Conservation (phyloP, 2,113 vertebrate species). For the Smithornis capensis region DNA sequence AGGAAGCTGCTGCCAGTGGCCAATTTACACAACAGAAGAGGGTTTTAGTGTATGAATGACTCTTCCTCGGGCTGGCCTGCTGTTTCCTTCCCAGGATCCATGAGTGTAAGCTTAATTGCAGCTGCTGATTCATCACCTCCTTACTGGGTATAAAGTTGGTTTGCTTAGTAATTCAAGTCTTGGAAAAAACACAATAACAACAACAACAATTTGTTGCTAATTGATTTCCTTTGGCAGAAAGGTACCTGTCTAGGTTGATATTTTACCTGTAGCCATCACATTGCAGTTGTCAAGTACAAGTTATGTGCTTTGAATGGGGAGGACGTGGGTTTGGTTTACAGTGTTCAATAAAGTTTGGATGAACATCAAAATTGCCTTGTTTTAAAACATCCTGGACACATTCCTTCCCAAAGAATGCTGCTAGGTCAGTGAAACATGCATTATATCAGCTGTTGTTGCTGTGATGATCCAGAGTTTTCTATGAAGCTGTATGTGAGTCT, state of each 20-base stretch:
- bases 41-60: conserved; percentile 43
- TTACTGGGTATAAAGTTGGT: conserved; percentile 41
- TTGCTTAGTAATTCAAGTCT: conserved; percentile 47
- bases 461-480: background rate
- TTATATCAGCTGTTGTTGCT: background rate
- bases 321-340: background rate
- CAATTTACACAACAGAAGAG: conserved; percentile 55
- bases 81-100: conserved; percentile 44
- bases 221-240: background rate
- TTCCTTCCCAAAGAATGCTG: conserved; percentile 24
- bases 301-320: background rate
- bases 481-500: background rate
- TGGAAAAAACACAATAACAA: background rate
- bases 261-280: background rate
- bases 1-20: conserved; percentile 55
- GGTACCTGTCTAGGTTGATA: background rate
- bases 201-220: background rate
- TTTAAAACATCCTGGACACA: background rate
- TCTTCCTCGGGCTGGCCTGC: conserved; percentile 16
- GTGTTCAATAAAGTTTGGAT: background rate
- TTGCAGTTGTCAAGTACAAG: background rate
- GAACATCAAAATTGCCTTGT: background rate
- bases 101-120: conserved; percentile 52
- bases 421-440: background rate
- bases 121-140: conserved; percentile 55